Evolutionary conservation across 2,888 invertebrate genomes (phyloP).

Genomic region (Zaprionus obscuricornis): DNA sequence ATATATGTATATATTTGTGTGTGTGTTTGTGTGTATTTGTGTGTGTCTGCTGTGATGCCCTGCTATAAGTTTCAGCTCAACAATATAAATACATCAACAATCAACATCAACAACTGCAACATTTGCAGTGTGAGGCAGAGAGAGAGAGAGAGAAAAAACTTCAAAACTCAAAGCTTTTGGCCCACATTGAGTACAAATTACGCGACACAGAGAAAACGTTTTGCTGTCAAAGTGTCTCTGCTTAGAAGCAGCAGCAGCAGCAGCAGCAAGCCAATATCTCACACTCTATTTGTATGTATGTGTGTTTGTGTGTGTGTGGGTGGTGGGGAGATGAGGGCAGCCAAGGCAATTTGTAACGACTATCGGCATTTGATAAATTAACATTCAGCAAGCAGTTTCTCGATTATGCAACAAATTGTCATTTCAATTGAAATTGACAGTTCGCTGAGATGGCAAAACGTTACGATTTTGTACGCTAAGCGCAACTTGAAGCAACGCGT

Average conservation of each 20-base stretch:
- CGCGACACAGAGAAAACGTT: slow-evolving; percentile 50
- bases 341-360: slow-evolving; percentile 78
- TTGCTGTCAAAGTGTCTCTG: slow-evolving; percentile 36
- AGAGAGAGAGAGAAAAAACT: too few species aligned
- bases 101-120: too few species aligned
- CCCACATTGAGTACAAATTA: slow-evolving; percentile 46
- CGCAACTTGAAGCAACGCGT: too few species aligned
- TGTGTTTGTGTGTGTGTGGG: slow-evolving; percentile 8
- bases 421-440: slow-evolving; percentile 75
- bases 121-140: too few species aligned
- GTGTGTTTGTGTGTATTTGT: not conserved
- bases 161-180: slow-evolving; percentile 18
- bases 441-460: slow-evolving; percentile 43
- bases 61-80: not conserved
- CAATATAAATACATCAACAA: too few species aligned
- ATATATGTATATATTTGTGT: slow-evolving; percentile 3
- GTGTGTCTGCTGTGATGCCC: slow-evolving; percentile 1
- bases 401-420: slow-evolving; percentile 78
- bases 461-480: slow-evolving; percentile 36
- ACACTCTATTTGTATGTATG: slow-evolving; percentile 10
- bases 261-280: slow-evolving; percentile 21
- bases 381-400: slow-evolving; percentile 70
- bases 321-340: slow-evolving; percentile 33
- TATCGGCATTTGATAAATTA: slow-evolving; percentile 79
- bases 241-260: slow-evolving; percentile 22